Conservation (phyloP, 2,113 vertebrate genomes). For the Patagioenas fasciata region DNA sequence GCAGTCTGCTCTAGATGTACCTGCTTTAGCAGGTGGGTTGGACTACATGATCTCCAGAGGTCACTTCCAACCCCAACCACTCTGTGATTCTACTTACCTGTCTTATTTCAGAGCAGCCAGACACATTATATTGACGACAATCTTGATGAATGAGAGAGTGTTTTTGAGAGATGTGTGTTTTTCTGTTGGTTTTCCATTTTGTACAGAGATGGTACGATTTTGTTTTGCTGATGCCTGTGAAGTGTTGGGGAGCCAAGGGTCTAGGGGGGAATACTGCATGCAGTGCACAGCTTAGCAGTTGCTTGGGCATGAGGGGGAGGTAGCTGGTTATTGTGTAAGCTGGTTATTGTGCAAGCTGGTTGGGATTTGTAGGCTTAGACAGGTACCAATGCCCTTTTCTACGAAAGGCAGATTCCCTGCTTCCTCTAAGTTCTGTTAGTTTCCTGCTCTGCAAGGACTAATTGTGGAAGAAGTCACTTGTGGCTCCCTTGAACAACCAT, state of each 20-base stretch:
- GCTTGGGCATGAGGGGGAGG: background rate
- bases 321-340: too few species aligned
- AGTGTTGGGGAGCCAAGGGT: background rate
- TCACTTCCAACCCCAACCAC: too few species aligned
- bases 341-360: background rate
- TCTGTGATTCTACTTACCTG: background rate
- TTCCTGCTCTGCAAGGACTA: background rate
- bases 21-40: background rate
- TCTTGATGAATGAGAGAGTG: background rate
- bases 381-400: background rate
- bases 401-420: background rate
- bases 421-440: background rate
- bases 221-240: background rate
- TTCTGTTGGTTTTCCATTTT: background rate
- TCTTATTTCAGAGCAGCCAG: background rate
- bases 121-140: rapidly evolving
- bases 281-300: background rate
- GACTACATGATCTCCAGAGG: too few species aligned
- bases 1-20: too few species aligned
- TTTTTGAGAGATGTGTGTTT: rapidly evolving
- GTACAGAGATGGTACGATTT: background rate
- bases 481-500: background rate
- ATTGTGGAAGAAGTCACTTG: background rate
- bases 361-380: background rate
- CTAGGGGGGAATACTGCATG: background rate